Evolutionary conservation across 2,113 vertebrate genomes (phyloP).

Genomic region (Hippocampus mohnikei): DNA sequence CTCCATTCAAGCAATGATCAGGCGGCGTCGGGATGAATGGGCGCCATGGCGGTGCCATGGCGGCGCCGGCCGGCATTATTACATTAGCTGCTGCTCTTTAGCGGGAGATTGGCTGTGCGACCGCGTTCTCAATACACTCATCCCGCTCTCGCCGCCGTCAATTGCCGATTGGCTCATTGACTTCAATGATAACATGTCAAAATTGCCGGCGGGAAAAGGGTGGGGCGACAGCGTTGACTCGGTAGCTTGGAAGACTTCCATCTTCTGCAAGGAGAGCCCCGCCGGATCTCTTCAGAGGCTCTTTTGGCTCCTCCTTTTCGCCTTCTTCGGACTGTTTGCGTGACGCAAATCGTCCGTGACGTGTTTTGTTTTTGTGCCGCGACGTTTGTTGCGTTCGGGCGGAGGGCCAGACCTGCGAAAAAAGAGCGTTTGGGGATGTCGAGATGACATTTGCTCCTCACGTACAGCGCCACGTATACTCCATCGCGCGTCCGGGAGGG

Average conservation of each 20-base stretch:
- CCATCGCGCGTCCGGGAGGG: conserved; percentile 5
- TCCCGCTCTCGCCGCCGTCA: conserved; percentile 87
- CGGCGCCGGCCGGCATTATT: conserved; percentile 89
- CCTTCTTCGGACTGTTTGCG: no score
- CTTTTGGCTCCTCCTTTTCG: no score
- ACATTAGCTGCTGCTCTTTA: conserved; percentile 93
- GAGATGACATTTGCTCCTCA: no score
- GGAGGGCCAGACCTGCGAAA: no score
- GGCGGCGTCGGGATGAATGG: conserved; percentile 90
- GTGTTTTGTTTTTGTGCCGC: no score
- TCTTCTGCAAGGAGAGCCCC: conserved; percentile 55
- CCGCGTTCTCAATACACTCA: conserved; percentile 92
- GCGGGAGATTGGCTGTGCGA: conserved; percentile 90
- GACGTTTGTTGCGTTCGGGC: no score
- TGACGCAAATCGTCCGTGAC: no score
- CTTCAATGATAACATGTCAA: conserved; percentile 95
- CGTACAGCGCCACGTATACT: no score
- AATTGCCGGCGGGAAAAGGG: conserved; percentile 79
- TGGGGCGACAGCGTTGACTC: conserved; percentile 73
- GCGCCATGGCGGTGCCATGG: conserved; percentile 93
- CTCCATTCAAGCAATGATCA: conserved; percentile 88
- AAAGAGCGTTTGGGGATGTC: no score
- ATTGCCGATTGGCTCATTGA: conserved; percentile 94
- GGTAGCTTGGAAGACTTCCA: conserved; percentile 72
- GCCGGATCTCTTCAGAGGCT: no score